Evolutionary conservation across 2,797 vertebrate genomes (phyloP), one percentile per base, ranked within the genome.

Genomic region (Hydrolagus colliei): DNA sequence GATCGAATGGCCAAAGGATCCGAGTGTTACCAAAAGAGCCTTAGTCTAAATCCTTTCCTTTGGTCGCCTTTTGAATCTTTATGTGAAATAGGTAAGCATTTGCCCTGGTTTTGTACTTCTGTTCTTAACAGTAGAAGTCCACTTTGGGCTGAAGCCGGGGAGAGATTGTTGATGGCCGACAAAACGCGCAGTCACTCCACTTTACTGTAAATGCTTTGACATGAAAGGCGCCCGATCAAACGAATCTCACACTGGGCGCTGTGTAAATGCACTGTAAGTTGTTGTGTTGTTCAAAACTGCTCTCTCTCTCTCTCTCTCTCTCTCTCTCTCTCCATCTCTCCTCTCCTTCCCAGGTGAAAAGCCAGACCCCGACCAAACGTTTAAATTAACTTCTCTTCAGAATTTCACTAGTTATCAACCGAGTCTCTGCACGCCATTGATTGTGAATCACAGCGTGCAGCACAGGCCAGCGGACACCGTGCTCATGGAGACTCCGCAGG

Each of bases 21-120:
- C 6, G 98, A 99, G 93, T 99, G 98, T 95, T 99, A 98, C 93
- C 98, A 98, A 94, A 97, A 94, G 93, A 98, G 98, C 96, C 94
- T 99, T 93, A 96, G 94, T 89, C 95, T 99, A 92, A 99, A 99
- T 91, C 98, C 98, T 86, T 99, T 99, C 90, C 95, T 98, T 88
- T 99, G 98, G 98, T 97, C 97, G 73, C 97, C 97, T 52, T 99
- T 99, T 91, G 97, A 99, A 91, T 96, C 95, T 11, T 94, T 99
- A 72, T 99, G 98, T 95, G 97, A 99, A 93, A 96, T 99, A 91
- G 98, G 98, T 99, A 94, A 89, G 95, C 93, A 71, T 87, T 72
- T 87, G 61, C 82, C 11, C 16, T 59, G 5, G 59, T n/a, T n/a
- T 35, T 12, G 7, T 9, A 32, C 10, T 5, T 80, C 27, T 52